These are phyloP conservation scores for Tachyglossus aculeatus DNA, from an alignment of 2,797 vertebrate genomes.

Conservation along the genomic window DNA sequence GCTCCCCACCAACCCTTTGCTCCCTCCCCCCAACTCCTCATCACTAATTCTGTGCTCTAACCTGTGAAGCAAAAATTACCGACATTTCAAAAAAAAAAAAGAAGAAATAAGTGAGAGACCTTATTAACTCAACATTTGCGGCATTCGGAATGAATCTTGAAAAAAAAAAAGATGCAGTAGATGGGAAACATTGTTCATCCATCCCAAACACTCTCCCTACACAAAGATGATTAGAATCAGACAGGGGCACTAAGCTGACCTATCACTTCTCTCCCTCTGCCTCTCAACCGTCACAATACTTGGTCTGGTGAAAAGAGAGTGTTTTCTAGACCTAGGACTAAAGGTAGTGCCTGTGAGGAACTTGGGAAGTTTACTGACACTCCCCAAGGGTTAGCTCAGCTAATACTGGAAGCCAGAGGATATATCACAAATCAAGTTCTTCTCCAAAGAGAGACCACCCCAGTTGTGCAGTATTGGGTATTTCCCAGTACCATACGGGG, in stretches of 20 bases:
- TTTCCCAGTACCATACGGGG: no score
- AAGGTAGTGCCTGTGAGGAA: not conserved
- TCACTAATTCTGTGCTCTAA: conserved; percentile 69
- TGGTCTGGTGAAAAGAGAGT: not conserved
- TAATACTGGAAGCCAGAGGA: not conserved
- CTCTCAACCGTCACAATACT: not conserved
- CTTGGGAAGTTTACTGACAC: not conserved
- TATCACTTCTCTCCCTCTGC: conserved; percentile 10
- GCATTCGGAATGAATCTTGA: conserved; percentile 55
- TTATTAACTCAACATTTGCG: conserved; percentile 79
- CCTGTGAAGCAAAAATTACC: conserved; percentile 76
- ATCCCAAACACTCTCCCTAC: conserved; percentile 38
- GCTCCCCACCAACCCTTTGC: no score
- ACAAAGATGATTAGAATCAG: conserved; percentile 36
- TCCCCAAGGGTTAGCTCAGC: not conserved
- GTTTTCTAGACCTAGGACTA: not conserved
- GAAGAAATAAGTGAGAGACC: conserved; percentile 60
- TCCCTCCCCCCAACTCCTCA: not conserved
- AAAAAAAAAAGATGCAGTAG: conserved; percentile 64
- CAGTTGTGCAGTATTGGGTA: no score
- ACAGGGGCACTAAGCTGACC: not conserved
- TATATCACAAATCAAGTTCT: not conserved
- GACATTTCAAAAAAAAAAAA: conserved; percentile 72
- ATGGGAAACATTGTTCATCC: conserved; percentile 64
- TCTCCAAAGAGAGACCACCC: not conserved